Conservation (phyloP, 2,113 vertebrate species). For the Herpailurus yagouaroundi region DNA sequence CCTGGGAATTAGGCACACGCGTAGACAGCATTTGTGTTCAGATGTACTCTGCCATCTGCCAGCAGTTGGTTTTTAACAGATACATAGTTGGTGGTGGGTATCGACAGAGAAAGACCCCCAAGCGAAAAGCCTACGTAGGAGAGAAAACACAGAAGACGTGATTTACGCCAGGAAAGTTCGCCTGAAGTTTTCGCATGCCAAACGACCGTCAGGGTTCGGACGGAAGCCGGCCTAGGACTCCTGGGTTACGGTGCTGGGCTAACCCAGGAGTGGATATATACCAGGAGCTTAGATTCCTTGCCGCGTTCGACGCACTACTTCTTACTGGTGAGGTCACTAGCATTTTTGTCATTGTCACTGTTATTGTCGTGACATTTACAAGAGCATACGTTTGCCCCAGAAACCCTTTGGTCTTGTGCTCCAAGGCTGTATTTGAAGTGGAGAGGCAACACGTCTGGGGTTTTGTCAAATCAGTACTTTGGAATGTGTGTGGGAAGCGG, state of each 20-base stretch:
- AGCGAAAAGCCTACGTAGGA: neutral
- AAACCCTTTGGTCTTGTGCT: neutral
- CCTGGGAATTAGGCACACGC: neutral
- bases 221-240: accelerated
- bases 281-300: neutral
- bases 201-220: neutral
- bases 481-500: neutral
- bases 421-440: neutral
- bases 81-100: neutral
- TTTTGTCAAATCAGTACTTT: slow-evolving; percentile 38
- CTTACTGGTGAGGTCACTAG: neutral
- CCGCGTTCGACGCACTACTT: neutral
- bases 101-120: too few species aligned
- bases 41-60: too few species aligned
- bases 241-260: neutral
- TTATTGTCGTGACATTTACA: neutral
- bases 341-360: neutral
- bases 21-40: neutral
- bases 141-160: neutral
- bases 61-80: too few species aligned
- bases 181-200: neutral
- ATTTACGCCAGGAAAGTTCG: neutral
- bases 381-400: neutral
- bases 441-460: neutral
- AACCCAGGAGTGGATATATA: neutral